Percentiles rank a stretch among this genome's conserved stretches.
Conservation (phyloP, 1,140 invertebrate species). For the Popillia japonica region DNA sequence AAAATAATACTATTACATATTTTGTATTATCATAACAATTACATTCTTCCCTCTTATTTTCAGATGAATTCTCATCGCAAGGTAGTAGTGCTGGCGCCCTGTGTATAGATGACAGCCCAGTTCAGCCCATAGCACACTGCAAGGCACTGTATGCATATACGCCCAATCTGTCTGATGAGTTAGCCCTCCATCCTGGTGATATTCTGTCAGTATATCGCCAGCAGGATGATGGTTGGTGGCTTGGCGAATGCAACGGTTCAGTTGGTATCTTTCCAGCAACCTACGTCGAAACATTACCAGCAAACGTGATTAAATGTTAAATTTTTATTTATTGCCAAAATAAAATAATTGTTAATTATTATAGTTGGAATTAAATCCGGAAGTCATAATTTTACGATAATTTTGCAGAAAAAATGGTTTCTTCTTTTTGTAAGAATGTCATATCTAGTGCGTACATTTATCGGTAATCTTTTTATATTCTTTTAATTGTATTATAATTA, state of each 20-base stretch:
- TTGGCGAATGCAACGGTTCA: conserved; percentile 84
- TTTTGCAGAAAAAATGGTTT: neutral
- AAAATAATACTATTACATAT: neutral
- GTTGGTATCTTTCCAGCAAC: conserved; percentile 93
- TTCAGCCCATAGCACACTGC: conserved; percentile 70
- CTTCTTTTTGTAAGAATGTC: neutral
- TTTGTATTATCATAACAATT: no score
- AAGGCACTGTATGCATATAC: conserved; percentile 87
- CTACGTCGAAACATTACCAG: conserved; percentile 76
- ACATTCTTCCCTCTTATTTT: conserved; percentile 48
- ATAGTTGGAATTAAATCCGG: neutral
- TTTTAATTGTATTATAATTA: conserved; percentile 19
- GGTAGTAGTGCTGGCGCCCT: conserved; percentile 65
- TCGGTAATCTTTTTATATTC: conserved; percentile 17
- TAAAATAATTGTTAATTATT: neutral
- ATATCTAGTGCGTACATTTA: neutral
- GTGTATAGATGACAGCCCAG: conserved; percentile 65
- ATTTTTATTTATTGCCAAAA: neutral
- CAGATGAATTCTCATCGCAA: conserved; percentile 80
- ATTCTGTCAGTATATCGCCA: conserved; percentile 89
- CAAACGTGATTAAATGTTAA: conserved; percentile 28
- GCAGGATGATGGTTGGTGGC: conserved; percentile 95
- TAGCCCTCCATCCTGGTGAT: conserved; percentile 84
- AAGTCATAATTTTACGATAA: neutral
- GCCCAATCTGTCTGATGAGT: conserved; percentile 87